phyloP scores from a whole-genome alignment of 2,113 vertebrate species.

The Delphinapterus leucas region DNA sequence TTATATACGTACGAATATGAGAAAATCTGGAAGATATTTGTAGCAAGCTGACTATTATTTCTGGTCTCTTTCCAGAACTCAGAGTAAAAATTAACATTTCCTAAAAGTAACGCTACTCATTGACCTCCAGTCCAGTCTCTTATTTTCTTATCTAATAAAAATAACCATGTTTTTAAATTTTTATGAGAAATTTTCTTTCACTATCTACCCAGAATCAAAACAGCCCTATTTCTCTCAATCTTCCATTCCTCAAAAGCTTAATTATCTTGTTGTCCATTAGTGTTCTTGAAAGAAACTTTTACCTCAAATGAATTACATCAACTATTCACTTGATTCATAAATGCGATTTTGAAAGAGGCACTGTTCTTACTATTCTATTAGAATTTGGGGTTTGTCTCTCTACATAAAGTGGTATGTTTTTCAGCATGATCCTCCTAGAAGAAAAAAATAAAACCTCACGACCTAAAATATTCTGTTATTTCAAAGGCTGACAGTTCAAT shows the following conservation, averaged over 20 bases:
- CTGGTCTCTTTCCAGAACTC: neutral
- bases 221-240: neutral
- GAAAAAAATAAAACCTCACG: conserved; percentile 51
- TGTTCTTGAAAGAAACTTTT: conserved; percentile 33
- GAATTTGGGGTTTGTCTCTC: conserved; percentile 54
- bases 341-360: conserved; percentile 36
- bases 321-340: conserved; percentile 33
- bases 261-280: conserved; percentile 32
- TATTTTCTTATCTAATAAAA: conserved; percentile 52
- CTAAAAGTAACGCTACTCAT: neutral
- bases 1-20: neutral
- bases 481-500: conserved; percentile 75
- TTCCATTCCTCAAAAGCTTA: neutral
- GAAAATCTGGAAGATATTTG: neutral
- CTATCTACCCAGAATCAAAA: conserved; percentile 25
- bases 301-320: conserved; percentile 30
- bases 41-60: neutral
- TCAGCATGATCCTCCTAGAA: conserved; percentile 36
- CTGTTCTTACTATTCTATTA: neutral
- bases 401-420: conserved; percentile 36
- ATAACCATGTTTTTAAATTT: neutral
- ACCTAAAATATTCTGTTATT: conserved; percentile 76
- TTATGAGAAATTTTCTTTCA: conserved; percentile 14
- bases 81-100: neutral
- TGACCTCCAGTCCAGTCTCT: neutral